Percentiles rank a stretch among this genome's conserved stretches.
phyloP scores from a whole-genome alignment of 1,140 invertebrate species.

The Diachasmimorpha longicaudata region DNA sequence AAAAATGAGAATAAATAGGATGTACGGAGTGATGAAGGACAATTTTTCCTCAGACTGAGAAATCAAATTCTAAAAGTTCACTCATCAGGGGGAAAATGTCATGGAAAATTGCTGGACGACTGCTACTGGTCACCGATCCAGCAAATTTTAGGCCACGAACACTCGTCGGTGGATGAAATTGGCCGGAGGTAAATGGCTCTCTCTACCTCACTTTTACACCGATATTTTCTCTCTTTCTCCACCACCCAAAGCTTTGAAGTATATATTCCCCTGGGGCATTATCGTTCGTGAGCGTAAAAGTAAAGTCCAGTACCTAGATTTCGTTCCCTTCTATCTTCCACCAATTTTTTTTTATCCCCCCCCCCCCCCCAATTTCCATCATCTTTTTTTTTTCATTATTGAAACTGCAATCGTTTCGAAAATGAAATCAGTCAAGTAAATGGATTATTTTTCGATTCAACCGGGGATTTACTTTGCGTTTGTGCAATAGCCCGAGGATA shows the following conservation, averaged over 20 bases:
- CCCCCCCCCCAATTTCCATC: background rate
- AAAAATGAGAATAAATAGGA: background rate
- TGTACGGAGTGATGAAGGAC: too few species aligned
- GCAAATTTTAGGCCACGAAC: constrained; percentile 4
- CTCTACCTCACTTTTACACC: background rate
- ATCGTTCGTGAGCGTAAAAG: background rate
- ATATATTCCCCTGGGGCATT: constrained; percentile 12
- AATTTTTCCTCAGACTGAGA: background rate
- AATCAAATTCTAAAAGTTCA: background rate
- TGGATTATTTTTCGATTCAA: background rate
- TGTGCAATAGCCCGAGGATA: background rate
- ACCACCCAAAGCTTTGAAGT: constrained; percentile 13
- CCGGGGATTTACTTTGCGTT: background rate
- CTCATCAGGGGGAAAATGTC: background rate
- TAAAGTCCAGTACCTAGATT: background rate
- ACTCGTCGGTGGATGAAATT: constrained; percentile 22
- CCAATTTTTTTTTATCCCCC: background rate
- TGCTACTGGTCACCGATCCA: background rate
- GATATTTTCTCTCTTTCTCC: constrained; percentile 2
- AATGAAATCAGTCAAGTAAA: constrained; percentile 6
- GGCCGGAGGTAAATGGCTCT: constrained; percentile 16
- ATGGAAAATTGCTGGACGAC: background rate
- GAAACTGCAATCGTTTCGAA: background rate
- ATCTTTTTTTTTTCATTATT: background rate
- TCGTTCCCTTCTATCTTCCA: background rate